Base-by-base conservation (phyloP, 2,888 invertebrate species). In the Helleia helle region DNA sequence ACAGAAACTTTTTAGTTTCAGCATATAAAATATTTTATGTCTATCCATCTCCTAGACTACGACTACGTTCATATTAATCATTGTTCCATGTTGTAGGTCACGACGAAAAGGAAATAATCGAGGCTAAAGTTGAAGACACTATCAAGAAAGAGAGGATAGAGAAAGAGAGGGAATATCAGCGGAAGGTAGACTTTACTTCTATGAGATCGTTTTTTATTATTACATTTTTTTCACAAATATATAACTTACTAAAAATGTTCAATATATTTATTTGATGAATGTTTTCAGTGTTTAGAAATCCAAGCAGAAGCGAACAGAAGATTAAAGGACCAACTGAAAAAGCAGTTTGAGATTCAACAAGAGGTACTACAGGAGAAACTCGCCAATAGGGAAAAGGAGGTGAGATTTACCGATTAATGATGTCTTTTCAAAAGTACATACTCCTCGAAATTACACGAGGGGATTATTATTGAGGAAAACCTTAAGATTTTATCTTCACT, bases 341-440 rank as follows among this genome's bases (percentile, higher is more conserved):
- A 93, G 38, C 96, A 97, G 59, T 89, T 92, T 1, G 94, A 95
- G 57, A 91, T 95, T 0, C 96, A 97, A 69, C 87, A 90, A 36
- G 96, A 96, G 64, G 91, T 94, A 50, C 65, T 94, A 44, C 87
- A 87, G 29, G 93, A 93, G 56, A 91, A 90, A 1, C 75, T 97
- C 8, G 81, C 42, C 76, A 89, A 58, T 73, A 90, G 62, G 70
- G 87, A 66, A 85, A 89, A 67, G 59, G 88, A 59, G 80, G 87
- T 72, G 13, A 37, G 8, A 26, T n/a, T 17, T 4, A n/a, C n/a
- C n/a, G n/a, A n/a, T n/a, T n/a, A n/a, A 13, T 17, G 27, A 39
- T n/a, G 17, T 7, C n/a, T n/a, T n/a, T n/a, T n/a, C n/a, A n/a
- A n/a, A n/a, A n/a, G n/a, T n/a, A n/a, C n/a, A n/a, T n/a, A n/a